Conservation (phyloP, 2,113 vertebrate species). For the Phaethornis superciliosus region DNA sequence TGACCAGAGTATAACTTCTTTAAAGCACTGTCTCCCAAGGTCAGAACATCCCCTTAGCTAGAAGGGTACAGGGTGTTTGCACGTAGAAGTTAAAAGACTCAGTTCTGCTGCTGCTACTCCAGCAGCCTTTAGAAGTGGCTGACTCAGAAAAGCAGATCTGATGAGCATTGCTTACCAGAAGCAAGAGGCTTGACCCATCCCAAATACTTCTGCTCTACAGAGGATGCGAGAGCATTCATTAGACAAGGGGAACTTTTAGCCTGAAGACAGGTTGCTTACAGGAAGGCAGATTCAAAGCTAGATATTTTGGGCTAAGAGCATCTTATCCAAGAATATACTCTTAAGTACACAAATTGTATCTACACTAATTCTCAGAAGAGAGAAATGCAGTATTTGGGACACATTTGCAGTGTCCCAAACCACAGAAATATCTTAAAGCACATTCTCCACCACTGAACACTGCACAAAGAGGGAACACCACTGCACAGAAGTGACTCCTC, state of each 20-base stretch:
- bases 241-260: neutral
- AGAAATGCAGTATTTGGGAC: neutral
- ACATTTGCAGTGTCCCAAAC: neutral
- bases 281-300: neutral
- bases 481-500: neutral
- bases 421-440: neutral
- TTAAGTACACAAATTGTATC: neutral
- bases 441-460: fast-evolving
- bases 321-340: neutral
- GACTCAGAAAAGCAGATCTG: neutral
- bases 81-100: neutral
- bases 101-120: neutral
- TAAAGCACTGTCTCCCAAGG: neutral
- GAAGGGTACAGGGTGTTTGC: neutral
- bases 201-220: neutral
- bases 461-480: neutral
- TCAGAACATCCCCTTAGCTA: neutral
- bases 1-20: neutral
- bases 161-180: neutral
- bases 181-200: neutral
- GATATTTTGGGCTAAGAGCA: neutral
- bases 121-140: neutral
- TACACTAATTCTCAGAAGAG: neutral
- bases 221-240: neutral
- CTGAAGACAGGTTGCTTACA: neutral